These are phyloP conservation scores for Catocala sponsa DNA, from an alignment of 2,888 invertebrate genomes.

Conservation along the genomic window DNA sequence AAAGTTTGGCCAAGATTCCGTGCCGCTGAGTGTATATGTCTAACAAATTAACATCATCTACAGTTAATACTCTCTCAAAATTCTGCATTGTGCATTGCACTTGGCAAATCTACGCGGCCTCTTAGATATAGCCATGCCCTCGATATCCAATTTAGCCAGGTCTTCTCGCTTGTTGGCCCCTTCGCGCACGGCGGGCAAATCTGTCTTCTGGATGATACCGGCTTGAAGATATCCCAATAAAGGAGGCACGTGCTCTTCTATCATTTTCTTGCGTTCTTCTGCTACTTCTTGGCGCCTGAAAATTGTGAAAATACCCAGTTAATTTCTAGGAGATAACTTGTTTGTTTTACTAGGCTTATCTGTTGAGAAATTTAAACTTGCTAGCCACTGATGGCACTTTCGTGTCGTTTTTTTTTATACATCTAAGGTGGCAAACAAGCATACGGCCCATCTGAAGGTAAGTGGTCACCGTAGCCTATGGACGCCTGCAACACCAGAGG, in stretches of 20 bases:
- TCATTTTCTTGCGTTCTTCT: slow-evolving; percentile 85
- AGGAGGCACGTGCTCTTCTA: slow-evolving; percentile 87
- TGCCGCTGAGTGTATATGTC: too few relatives aligned
- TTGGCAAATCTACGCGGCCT: slow-evolving; percentile 57
- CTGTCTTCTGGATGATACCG: slow-evolving; percentile 80
- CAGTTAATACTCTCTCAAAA: slow-evolving; percentile 56
- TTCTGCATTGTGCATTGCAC: slow-evolving; percentile 72
- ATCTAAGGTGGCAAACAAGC: too few relatives aligned
- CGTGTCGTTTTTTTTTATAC: too few relatives aligned
- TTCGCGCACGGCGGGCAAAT: slow-evolving; percentile 65
- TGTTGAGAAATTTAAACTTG: too few relatives aligned
- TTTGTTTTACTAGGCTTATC: too few relatives aligned
- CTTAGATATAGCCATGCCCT: slow-evolving; percentile 37
- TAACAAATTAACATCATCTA: neutral
- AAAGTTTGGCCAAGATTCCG: too few relatives aligned
- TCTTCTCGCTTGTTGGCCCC: slow-evolving; percentile 38
- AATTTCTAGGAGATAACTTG: too few relatives aligned
- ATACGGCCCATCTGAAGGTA: too few relatives aligned
- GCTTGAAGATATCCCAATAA: slow-evolving; percentile 88
- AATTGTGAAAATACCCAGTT: slow-evolving; percentile 47
- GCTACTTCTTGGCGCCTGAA: slow-evolving; percentile 84
- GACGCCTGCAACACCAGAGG: too few relatives aligned
- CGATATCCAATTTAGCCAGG: slow-evolving; percentile 48
- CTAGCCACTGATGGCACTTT: too few relatives aligned
- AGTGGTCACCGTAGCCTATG: too few relatives aligned